These are phyloP conservation scores for Bombus pyrosoma DNA, from an alignment of 1,140 invertebrate genomes.

Conservation along the genomic window DNA sequence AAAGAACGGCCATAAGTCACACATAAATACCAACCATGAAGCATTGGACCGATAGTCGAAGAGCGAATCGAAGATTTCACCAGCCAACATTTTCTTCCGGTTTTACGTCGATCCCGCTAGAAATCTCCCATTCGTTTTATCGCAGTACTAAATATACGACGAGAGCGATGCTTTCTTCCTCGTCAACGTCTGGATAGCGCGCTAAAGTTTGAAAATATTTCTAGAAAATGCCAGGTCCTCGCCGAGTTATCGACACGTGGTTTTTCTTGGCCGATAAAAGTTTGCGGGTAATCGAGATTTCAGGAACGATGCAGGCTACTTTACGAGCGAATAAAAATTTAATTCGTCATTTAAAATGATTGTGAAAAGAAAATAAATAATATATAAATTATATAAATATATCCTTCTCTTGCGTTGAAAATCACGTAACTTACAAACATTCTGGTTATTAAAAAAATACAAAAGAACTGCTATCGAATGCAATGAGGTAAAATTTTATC, in stretches of 20 bases:
- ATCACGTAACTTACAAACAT: no score
- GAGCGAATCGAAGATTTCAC: neutral
- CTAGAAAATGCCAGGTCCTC: neutral
- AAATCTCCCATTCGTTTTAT: conserved; percentile 18
- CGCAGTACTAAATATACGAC: neutral
- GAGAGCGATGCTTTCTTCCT: neutral
- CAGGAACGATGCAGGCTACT: no score
- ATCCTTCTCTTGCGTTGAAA: no score
- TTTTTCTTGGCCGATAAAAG: neutral
- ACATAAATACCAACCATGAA: neutral
- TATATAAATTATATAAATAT: no score
- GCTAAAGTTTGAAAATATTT: conserved; percentile 14
- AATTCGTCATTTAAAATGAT: no score
- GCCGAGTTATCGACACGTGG: neutral
- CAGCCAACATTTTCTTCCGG: neutral
- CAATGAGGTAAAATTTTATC: no score
- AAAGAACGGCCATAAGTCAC: neutral
- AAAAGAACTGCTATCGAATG: no score
- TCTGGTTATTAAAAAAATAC: no score
- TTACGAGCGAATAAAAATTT: no score
- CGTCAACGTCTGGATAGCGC: neutral
- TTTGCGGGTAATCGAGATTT: no score
- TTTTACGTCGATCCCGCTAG: neutral
- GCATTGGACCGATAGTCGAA: neutral
- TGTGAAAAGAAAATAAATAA: no score